A percentile compares a stretch with the other conserved stretches of the same genome.
These are phyloP conservation scores for Tetranychus urticae DNA, from an alignment of 1,140 invertebrate genomes.

Conservation along the genomic window DNA sequence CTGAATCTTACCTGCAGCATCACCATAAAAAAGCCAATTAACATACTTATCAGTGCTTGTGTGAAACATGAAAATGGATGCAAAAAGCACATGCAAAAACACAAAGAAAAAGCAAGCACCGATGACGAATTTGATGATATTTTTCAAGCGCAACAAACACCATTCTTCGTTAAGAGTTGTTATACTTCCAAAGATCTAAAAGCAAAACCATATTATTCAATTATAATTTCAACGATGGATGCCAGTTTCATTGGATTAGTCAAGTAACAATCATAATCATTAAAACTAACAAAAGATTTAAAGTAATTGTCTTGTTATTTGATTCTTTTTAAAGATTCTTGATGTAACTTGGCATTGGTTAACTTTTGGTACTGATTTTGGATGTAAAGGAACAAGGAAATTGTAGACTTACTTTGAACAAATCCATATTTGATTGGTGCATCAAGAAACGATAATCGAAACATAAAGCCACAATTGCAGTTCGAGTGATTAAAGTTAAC, in stretches of 20 bases:
- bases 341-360: background rate
- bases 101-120: background rate
- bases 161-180: background rate
- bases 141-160: background rate
- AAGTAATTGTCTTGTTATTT: no score
- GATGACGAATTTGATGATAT: background rate
- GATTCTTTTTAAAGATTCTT: background rate
- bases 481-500: background rate
- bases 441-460: slow-evolving; percentile 1
- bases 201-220: background rate
- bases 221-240: background rate
- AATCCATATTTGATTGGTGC: background rate
- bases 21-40: slow-evolving; percentile 1
- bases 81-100: background rate
- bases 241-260: background rate
- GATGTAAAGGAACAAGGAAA: background rate
- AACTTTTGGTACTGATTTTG: background rate
- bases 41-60: background rate
- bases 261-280: background rate
- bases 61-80: background rate
- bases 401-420: background rate
- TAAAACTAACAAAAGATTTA: no score
- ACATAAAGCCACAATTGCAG: background rate
- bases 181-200: background rate
- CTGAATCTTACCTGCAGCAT: background rate